Evolutionary conservation across 2,113 vertebrate genomes (phyloP).

Genomic region (Platichthys stellatus): DNA sequence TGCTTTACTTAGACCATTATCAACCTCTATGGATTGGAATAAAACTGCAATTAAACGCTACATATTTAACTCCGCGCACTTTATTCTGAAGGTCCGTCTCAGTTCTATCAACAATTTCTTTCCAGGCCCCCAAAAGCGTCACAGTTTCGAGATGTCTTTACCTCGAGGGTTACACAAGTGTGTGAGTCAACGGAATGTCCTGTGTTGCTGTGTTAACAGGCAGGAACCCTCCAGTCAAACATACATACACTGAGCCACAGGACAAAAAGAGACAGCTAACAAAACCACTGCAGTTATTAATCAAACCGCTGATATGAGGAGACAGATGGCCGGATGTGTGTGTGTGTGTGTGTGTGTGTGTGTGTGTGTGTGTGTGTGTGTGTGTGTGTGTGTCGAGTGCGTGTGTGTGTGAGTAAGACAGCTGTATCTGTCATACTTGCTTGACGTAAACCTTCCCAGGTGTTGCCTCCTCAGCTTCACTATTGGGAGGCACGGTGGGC

Average conservation of each 20-base stretch:
- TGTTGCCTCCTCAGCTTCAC: constrained; percentile 63
- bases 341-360: constrained; percentile 6
- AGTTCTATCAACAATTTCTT: not conserved
- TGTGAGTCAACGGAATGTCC: not conserved
- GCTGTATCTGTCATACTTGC: constrained; percentile 56
- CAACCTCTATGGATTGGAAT: not conserved
- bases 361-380: constrained; percentile 14
- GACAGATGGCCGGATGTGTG: constrained; percentile 57
- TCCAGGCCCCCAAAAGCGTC: not conserved
- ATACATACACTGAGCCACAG: constrained; percentile 25
- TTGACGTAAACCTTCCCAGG: constrained; percentile 69
- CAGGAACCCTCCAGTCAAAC: not conserved
- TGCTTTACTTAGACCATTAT: not conserved
- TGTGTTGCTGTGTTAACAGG: constrained; percentile 5
- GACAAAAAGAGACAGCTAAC: constrained; percentile 56
- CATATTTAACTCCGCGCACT: not conserved
- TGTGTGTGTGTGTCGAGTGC: constrained; percentile 9
- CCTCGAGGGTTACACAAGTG: not conserved
- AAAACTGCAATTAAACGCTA: not conserved
- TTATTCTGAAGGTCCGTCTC: not conserved
- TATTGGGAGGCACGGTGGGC: constrained; percentile 5
- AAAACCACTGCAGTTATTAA: constrained; percentile 51
- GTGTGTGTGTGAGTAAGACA: constrained; percentile 30
- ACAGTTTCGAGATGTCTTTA: not conserved
- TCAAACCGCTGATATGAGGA: constrained; percentile 49